A percentile compares a stretch with the other conserved stretches of the same genome.
These are phyloP conservation scores for Hylia prasina DNA, from an alignment of 2,113 vertebrate species.

Conservation along the genomic window DNA sequence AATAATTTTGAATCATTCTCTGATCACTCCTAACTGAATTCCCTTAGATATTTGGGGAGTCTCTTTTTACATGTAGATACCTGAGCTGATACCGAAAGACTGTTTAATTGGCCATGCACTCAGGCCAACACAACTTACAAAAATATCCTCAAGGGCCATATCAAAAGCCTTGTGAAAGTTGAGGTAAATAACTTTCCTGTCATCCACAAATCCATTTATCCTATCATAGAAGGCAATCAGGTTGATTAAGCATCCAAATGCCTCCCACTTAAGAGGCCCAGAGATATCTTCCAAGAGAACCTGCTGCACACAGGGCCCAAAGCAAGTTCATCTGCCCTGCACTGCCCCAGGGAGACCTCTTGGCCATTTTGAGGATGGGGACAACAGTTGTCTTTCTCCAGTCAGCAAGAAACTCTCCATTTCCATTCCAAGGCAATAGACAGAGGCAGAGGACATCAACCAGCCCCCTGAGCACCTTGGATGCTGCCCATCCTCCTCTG, in stretches of 20 bases:
- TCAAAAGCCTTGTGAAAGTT: background rate
- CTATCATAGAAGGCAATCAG: background rate
- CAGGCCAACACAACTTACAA: background rate
- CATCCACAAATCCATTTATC: background rate
- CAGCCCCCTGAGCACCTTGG: background rate
- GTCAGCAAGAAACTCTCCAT: background rate
- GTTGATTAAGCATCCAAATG: background rate
- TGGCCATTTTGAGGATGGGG: background rate
- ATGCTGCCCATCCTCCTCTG: background rate
- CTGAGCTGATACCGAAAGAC: background rate
- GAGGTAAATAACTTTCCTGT: background rate
- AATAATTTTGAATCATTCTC: background rate
- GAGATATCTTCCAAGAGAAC: background rate
- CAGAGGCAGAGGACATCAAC: background rate
- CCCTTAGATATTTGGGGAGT: background rate
- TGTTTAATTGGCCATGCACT: background rate
- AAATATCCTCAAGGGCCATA: background rate
- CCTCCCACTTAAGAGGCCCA: background rate
- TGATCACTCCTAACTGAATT: background rate
- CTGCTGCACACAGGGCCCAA: too few species aligned
- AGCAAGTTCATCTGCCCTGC: rapidly evolving
- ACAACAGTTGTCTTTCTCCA: background rate
- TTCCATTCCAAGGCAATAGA: background rate
- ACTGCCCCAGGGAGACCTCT: background rate
- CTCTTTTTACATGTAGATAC: background rate